A percentile compares a stretch with the other conserved stretches of the same genome.
Evolutionary conservation across 2,113 vertebrate genomes (phyloP).

Genomic region (Egretta garzetta): DNA sequence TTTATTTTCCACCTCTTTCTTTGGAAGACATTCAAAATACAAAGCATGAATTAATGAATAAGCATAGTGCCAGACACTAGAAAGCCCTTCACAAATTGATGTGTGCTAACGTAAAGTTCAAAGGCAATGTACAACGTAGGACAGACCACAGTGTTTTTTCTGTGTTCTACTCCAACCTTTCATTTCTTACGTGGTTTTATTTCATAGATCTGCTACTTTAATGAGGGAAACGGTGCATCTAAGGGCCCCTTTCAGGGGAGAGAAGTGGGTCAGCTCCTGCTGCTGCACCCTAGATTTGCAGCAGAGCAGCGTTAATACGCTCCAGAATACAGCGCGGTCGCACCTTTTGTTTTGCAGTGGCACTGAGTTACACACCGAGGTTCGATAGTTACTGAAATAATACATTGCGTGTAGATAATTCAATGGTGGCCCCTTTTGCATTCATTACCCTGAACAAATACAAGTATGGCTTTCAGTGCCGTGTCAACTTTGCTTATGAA

Average conservation of each 20-base stretch:
- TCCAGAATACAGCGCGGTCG: not conserved
- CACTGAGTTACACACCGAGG: not conserved
- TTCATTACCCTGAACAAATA: not conserved
- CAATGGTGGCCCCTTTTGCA: not conserved
- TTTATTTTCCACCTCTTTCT: not conserved
- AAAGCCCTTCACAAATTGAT: not conserved
- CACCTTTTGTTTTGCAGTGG: not conserved
- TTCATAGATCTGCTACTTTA: not conserved
- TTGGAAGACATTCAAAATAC: not conserved
- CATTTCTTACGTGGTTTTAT: not conserved
- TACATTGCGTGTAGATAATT: not conserved
- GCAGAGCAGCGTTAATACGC: not conserved
- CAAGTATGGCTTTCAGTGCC: not conserved
- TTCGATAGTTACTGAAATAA: not conserved
- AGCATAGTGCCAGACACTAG: not conserved
- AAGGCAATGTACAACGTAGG: rapidly evolving
- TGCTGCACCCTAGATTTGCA: not conserved
- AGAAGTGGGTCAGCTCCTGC: not conserved
- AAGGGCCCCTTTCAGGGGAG: not conserved
- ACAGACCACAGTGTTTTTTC: rapidly evolving
- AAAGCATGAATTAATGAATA: not conserved
- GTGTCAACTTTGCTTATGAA: not conserved
- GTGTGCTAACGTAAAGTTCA: not conserved
- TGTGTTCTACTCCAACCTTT: not conserved
- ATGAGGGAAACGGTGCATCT: not conserved